phyloP scores from a whole-genome alignment of 2,888 invertebrate species.

The Margaritifera margaritifera region DNA sequence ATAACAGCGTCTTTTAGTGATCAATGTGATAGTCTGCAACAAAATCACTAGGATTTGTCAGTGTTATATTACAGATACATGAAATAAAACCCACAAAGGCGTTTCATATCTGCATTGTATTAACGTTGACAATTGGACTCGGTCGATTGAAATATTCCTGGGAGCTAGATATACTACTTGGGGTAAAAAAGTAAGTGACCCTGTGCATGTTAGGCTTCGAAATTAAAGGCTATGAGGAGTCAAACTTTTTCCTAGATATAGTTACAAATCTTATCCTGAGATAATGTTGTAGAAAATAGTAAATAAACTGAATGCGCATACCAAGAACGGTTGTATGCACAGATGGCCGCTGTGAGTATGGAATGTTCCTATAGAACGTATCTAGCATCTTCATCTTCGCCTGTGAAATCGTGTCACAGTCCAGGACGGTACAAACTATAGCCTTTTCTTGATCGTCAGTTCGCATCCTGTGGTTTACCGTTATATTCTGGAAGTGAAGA shows the following conservation, averaged over 20 bases:
- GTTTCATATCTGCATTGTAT: too few relatives aligned
- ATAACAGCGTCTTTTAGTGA: too few relatives aligned
- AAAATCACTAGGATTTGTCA: too few relatives aligned
- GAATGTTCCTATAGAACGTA: slow-evolving; percentile 95
- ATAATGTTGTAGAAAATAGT: slow-evolving; percentile 1
- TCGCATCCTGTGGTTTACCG: slow-evolving; percentile 76
- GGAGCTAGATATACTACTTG: too few relatives aligned
- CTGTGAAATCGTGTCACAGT: slow-evolving; percentile 99
- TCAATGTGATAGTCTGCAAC: too few relatives aligned
- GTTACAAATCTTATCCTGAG: slow-evolving; percentile 1
- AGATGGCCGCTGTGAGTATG: slow-evolving; percentile 93
- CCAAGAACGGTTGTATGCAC: slow-evolving; percentile 94
- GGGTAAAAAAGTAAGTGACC: too few relatives aligned
- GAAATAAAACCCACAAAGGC: too few relatives aligned
- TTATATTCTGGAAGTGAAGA: slow-evolving; percentile 80
- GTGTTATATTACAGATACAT: too few relatives aligned
- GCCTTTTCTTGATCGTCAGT: slow-evolving; percentile 22
- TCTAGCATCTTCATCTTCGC: slow-evolving; percentile 98
- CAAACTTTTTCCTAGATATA: not conserved
- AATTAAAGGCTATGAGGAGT: too few relatives aligned
- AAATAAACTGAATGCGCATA: slow-evolving; percentile 37
- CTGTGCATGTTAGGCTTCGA: too few relatives aligned
- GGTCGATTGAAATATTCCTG: too few relatives aligned
- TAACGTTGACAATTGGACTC: too few relatives aligned
- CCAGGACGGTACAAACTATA: slow-evolving; percentile 83